phyloP scores from a whole-genome alignment of 2,888 invertebrate species.

The Xanthorhoe spadicearia region DNA sequence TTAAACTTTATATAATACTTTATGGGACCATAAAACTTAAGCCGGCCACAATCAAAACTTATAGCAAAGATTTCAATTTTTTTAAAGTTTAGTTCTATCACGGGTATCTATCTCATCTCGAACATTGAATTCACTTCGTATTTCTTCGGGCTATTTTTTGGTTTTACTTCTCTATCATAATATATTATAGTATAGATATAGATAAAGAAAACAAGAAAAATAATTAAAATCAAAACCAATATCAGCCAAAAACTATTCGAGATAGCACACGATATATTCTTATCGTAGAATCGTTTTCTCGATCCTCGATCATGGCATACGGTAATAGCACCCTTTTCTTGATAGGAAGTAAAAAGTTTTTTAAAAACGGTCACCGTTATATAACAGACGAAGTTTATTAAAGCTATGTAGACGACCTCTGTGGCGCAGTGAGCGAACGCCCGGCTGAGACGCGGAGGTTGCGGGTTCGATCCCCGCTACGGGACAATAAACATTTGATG shows the following conservation, averaged over 20 bases:
- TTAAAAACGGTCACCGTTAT: not conserved
- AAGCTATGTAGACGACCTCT: too few relatives aligned
- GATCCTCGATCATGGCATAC: constrained; percentile 8
- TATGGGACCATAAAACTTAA: not conserved
- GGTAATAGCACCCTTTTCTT: constrained; percentile 10
- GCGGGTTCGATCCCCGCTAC: too few relatives aligned
- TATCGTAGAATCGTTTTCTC: constrained; percentile 13
- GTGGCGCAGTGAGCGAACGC: too few relatives aligned
- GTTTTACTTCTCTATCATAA: too few relatives aligned
- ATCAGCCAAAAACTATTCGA: not conserved
- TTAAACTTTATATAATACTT: not conserved
- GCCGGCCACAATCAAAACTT: not conserved
- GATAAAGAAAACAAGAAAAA: too few relatives aligned
- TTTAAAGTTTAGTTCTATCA: too few relatives aligned
- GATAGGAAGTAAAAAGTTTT: not conserved
- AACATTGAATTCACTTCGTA: too few relatives aligned
- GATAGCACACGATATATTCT: not conserved
- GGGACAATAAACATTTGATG: too few relatives aligned
- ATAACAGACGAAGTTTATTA: not conserved
- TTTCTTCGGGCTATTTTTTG: too few relatives aligned
- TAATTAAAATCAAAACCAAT: not conserved
- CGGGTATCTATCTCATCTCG: too few relatives aligned
- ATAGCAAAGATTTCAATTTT: not conserved
- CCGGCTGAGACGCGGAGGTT: too few relatives aligned
- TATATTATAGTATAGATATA: too few relatives aligned